Evolutionary conservation across 2,113 vertebrate genomes (phyloP).

Genomic region (Scophthalmus maximus): DNA sequence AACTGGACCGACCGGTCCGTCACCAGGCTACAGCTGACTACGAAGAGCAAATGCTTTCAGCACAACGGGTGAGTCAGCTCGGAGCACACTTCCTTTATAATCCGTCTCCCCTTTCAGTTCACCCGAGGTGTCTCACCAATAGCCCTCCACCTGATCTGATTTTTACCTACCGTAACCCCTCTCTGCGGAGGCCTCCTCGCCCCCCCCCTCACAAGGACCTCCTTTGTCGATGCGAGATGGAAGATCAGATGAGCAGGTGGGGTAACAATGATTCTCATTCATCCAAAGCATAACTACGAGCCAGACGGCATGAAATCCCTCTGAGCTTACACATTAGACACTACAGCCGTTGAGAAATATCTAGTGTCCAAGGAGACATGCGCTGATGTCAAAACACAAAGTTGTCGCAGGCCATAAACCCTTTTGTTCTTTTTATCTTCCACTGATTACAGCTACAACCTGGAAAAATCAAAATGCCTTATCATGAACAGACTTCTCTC

Average conservation of each 20-base stretch:
- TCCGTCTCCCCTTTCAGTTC: conserved; percentile 48
- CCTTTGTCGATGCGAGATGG: conserved; percentile 59
- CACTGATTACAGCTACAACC: conserved; percentile 25
- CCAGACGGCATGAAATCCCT: conserved; percentile 32
- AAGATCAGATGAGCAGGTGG: conserved; percentile 46
- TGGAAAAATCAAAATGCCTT: conserved; percentile 39
- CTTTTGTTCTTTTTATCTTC: conserved; percentile 22
- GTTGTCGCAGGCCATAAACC: background rate
- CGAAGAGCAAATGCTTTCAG: conserved; percentile 46
- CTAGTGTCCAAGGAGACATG: background rate
- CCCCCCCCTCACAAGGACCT: conserved; percentile 35
- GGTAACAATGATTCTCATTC: conserved; percentile 68
- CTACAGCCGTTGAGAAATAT: conserved; percentile 28
- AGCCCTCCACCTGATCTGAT: conserved; percentile 54
- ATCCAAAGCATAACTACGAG: conserved; percentile 25
- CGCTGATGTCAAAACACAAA: conserved; percentile 1
- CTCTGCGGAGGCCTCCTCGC: conserved; percentile 30
- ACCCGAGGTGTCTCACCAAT: conserved; percentile 61
- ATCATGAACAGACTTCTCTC: conserved; percentile 15
- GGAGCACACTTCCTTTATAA: conserved; percentile 66
- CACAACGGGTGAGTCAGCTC: conserved; percentile 61
- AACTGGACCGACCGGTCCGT: conserved; percentile 57
- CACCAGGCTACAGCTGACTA: conserved; percentile 39
- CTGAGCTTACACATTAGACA: conserved; percentile 30
- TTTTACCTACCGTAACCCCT: conserved; percentile 38